Percentiles rank a stretch among this genome's conserved stretches.
Evolutionary conservation across 2,797 vertebrate genomes (phyloP).

Genomic region (Crax fasciolata): DNA sequence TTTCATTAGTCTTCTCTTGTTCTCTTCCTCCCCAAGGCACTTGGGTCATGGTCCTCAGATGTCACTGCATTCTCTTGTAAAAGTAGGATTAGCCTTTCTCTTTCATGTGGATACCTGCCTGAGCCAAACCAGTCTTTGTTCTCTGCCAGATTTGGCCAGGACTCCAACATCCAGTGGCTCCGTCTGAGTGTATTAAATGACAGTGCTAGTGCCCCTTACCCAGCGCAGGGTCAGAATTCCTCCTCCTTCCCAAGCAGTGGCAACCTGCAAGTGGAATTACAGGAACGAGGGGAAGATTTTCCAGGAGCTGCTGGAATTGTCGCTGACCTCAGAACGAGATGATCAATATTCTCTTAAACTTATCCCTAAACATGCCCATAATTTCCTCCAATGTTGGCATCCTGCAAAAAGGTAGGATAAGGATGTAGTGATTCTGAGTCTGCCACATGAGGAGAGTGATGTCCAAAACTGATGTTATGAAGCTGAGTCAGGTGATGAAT

Average conservation of each 20-base stretch:
- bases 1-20: background rate
- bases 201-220: background rate
- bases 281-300: background rate
- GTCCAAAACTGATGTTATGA: background rate
- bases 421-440: background rate
- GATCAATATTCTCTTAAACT: background rate
- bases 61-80: background rate
- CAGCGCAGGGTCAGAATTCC: background rate
- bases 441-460: background rate
- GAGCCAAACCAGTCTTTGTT: background rate
- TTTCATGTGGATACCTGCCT: background rate
- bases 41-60: background rate
- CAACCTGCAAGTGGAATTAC: background rate
- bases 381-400: background rate
- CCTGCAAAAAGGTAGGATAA: background rate
- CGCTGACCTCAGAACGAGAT: background rate
- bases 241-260: background rate
- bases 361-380: background rate
- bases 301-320: background rate
- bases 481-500: background rate
- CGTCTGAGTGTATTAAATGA: background rate
- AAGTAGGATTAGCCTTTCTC: background rate
- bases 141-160: background rate
- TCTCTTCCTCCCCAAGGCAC: background rate
- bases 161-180: background rate